Conservation (phyloP, 2,113 vertebrate genomes). For the Columbina picui region DNA sequence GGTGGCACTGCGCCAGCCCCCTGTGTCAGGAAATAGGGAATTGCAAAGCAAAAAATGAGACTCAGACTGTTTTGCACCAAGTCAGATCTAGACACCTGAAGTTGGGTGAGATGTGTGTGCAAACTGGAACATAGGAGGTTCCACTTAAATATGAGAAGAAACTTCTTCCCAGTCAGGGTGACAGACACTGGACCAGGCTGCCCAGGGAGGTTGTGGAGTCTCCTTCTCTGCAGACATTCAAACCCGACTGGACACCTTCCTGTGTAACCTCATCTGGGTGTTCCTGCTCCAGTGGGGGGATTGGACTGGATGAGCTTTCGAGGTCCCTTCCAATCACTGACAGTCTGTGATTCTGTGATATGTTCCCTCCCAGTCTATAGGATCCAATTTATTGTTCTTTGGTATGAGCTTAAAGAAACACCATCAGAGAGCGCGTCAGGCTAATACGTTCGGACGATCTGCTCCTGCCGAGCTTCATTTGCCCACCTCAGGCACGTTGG, state of each 20-base stretch:
- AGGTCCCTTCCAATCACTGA: too few species aligned
- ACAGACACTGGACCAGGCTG: too few species aligned
- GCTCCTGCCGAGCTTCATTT: not conserved
- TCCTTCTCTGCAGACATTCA: too few species aligned
- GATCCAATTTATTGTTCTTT: not conserved
- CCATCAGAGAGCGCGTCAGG: not conserved
- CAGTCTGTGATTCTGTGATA: too few species aligned
- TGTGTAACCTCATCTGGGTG: too few species aligned
- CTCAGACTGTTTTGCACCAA: not conserved
- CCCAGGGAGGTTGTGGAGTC: too few species aligned
- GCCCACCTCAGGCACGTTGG: fast-evolving
- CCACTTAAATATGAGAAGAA: too few species aligned
- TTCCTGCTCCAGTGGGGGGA: too few species aligned
- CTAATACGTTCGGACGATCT: not conserved
- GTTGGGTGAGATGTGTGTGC: not conserved
- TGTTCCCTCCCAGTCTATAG: fast-evolving
- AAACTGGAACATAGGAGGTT: too few species aligned
- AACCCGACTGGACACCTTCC: too few species aligned
- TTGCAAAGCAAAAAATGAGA: not conserved
- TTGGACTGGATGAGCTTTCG: too few species aligned
- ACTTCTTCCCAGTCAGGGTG: too few species aligned
- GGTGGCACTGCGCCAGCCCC: not conserved
- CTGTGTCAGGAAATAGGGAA: not conserved
- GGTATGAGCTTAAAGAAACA: not conserved
- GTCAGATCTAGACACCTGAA: not conserved